Conservation (phyloP, 2,797 vertebrate species). For the Molossus molossus region DNA sequence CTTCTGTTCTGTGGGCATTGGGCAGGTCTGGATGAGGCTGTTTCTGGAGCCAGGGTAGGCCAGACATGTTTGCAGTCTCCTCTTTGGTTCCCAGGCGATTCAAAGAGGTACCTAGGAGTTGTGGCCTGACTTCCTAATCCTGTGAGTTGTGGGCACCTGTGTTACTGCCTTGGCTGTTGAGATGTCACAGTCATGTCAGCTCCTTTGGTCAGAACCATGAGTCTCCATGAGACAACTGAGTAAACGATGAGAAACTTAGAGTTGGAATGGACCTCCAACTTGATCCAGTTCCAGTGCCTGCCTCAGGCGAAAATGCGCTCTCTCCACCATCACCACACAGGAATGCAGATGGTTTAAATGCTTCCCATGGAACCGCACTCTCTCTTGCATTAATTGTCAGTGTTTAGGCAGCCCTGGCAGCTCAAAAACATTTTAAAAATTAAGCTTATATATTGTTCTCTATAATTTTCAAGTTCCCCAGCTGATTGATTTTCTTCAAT, state of each 20-base stretch:
- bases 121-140: not conserved
- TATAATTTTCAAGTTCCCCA: constrained; percentile 36
- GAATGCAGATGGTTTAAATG: not conserved
- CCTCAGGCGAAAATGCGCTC: not conserved
- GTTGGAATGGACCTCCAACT: not conserved
- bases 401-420: not conserved
- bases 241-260: not conserved
- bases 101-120: not conserved
- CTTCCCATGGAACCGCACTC: not conserved
- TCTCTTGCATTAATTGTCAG: not conserved
- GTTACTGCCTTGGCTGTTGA: not conserved
- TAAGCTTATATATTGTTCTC: constrained; percentile 1
- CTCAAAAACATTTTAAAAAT: constrained; percentile 53
- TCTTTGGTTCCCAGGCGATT: not conserved
- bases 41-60: not conserved
- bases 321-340: not conserved
- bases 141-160: not conserved
- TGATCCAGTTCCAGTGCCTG: not conserved
- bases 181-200: not conserved
- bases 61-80: not conserved
- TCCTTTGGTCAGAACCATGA: not conserved
- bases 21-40: not conserved
- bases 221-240: not conserved
- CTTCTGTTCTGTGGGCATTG: not conserved
- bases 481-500: constrained; percentile 32